These are phyloP conservation scores for Orthonyx spaldingii DNA, from an alignment of 2,113 vertebrate species.

Conservation along the genomic window DNA sequence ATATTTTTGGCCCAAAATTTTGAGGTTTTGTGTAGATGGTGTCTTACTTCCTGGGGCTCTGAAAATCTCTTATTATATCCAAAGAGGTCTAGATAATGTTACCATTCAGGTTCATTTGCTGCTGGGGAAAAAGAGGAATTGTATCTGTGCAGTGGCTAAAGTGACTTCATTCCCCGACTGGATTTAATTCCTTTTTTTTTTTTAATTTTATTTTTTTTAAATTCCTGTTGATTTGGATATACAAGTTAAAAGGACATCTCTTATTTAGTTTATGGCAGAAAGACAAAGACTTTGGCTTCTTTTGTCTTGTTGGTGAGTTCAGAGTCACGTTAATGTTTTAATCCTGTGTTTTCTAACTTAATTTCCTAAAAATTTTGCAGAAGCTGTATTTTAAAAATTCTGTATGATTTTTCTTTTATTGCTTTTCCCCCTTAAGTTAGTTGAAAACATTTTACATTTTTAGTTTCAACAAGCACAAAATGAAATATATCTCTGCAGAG, in stretches of 20 bases:
- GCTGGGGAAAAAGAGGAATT: not conserved
- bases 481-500: not conserved
- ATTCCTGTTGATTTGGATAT: not conserved
- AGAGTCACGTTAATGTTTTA: not conserved
- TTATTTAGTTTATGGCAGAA: too few relatives aligned
- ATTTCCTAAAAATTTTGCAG: not conserved
- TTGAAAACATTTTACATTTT: not conserved
- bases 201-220: not conserved
- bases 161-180: not conserved
- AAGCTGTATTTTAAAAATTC: not conserved
- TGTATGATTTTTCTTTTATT: not conserved
- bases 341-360: not conserved
- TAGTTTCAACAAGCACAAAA: not conserved
- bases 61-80: not conserved
- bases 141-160: not conserved
- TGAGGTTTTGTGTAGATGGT: not conserved
- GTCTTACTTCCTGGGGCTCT: not conserved
- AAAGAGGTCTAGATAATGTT: not conserved
- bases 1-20: not conserved
- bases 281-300: not conserved
- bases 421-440: not conserved
- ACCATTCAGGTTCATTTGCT: not conserved
- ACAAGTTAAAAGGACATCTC: not conserved
- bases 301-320: not conserved
- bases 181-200: fast-evolving